phyloP scores from a whole-genome alignment of 2,888 invertebrate species.

The Ceramica pisi region DNA sequence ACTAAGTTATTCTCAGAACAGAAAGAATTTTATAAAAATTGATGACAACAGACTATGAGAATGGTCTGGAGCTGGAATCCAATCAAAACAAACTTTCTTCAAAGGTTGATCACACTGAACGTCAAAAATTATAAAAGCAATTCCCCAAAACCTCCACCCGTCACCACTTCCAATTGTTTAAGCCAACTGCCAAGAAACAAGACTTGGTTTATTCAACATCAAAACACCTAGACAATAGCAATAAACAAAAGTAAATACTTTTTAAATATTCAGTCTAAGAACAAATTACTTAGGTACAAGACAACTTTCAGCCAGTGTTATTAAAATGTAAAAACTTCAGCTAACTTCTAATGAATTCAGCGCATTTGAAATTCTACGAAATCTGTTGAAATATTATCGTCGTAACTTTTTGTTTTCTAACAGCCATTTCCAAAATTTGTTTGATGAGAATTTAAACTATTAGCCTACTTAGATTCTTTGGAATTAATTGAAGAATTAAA shows the following conservation, averaged over 20 bases:
- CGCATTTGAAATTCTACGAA: conserved; percentile 48
- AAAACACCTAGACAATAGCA: background rate
- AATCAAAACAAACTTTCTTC: no score
- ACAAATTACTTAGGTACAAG: conserved; percentile 27
- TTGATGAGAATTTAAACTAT: conserved; percentile 49
- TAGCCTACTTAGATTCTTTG: conserved; percentile 11
- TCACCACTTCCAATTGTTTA: background rate
- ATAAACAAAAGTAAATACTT: conserved; percentile 1
- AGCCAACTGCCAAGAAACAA: background rate
- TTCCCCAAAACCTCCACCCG: background rate
- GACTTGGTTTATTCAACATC: background rate
- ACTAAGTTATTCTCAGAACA: no score
- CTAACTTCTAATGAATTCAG: conserved; percentile 48
- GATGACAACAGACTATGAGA: background rate
- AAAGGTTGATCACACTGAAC: background rate
- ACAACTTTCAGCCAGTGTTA: conserved; percentile 34
- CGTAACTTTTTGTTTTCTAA: conserved; percentile 32
- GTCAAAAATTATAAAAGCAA: background rate
- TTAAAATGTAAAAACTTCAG: conserved; percentile 54
- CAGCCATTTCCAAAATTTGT: conserved; percentile 21
- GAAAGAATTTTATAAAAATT: no score
- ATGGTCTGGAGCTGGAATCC: background rate
- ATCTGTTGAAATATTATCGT: conserved; percentile 39
- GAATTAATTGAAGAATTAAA: conserved; percentile 8
- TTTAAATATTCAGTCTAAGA: background rate